Evolutionary conservation across 2,888 invertebrate genomes (phyloP), one percentile per base, ranked within the genome.

Genomic region (Magallana nippona): DNA sequence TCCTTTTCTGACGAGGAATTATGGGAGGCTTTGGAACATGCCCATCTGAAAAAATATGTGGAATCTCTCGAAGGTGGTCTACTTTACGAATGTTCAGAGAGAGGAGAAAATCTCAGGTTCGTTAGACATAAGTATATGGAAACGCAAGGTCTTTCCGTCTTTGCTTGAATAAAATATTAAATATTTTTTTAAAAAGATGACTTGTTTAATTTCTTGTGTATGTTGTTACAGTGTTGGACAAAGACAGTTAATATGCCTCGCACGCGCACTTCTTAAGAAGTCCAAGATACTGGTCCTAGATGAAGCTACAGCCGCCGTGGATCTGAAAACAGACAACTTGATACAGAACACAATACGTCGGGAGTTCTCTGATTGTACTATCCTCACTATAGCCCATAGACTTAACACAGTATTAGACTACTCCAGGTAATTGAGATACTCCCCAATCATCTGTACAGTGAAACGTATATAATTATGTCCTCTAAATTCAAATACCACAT

Each of bases 11-110:
- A 99, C 92, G 96, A 96, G 0, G 96, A 97, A 83, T 94, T 99
- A 78, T 99, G 98, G 98, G 95, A 95, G 82, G 96, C 98, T 22
- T 94, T 99, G 58, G 97, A 98, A 91, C 96, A 97, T 92, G 97
- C 98, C 1, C 98, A 99, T 95, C 95, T 99, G 81, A 97, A 97
- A 94, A 90, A 95, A 8, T 98, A 98, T 93, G 97, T 98, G 2
- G 95, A 96, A 94, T 96, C 96, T 95, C 95, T 98, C 82, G 94
- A 96, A 0, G 96, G 96, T 79, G 97, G 97, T 3, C 95, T 99
- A 79, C 95, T 96, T 85, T 97, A 98, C 94, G 96, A 97, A 94
- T 96, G 98, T 82, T 95, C 96, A 8, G 98, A 98, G 94, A 98
- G 98, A 82, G 98, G 98, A 78, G 97, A 98, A 92, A 98, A 98